These are phyloP conservation scores for Melanerpes formicivorus DNA, from an alignment of 2,113 vertebrate species.

Conservation along the genomic window DNA sequence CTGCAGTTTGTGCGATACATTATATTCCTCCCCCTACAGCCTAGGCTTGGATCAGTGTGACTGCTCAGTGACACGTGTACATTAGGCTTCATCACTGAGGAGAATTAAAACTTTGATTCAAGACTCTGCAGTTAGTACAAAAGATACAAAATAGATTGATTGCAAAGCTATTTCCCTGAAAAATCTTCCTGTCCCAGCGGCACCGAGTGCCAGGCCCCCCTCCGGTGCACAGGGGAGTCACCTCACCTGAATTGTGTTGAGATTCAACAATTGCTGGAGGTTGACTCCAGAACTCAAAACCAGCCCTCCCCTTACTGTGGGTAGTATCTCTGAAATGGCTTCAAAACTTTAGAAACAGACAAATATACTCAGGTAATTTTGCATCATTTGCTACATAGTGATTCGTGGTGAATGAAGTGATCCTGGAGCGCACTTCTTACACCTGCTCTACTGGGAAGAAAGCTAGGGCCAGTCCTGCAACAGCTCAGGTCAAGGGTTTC, in stretches of 20 bases:
- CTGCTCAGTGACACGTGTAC: neutral
- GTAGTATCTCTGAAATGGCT: conserved; percentile 28
- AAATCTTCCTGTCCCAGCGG: neutral
- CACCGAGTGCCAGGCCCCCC: neutral
- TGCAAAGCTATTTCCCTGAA: conserved; percentile 58
- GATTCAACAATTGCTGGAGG: neutral
- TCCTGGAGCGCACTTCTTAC: neutral
- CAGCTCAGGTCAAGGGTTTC: neutral
- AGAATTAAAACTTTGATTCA: conserved; percentile 21
- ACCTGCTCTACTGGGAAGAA: neutral
- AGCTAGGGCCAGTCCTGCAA: neutral
- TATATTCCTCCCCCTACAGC: neutral
- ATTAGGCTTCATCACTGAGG: conserved; percentile 16
- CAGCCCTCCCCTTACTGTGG: neutral
- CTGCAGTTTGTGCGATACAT: conserved; percentile 46
- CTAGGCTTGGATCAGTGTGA: neutral
- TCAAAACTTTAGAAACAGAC: conserved; percentile 29
- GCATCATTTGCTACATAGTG: conserved; percentile 13
- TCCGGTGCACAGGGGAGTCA: neutral
- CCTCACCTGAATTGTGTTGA: neutral
- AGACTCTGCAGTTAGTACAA: conserved; percentile 39
- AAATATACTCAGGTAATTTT: conserved; percentile 13
- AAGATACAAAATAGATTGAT: conserved; percentile 50
- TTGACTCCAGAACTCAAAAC: neutral
- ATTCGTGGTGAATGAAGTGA: neutral